Evolutionary conservation across 2,113 vertebrate species (phyloP), one percentile per base, ranked within the genome.

Genomic region (Poeciliopsis prolifica): DNA sequence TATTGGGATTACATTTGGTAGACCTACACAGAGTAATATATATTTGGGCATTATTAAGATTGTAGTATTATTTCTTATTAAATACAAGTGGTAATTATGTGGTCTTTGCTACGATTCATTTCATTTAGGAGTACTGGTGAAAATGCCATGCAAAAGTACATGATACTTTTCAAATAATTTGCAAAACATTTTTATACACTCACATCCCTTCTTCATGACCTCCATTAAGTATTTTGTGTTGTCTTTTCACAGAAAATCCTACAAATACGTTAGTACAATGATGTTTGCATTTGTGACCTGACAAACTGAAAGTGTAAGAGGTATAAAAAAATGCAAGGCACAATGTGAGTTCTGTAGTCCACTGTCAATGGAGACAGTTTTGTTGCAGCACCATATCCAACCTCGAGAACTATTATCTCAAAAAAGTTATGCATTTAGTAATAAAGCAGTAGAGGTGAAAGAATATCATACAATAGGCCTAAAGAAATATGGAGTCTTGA

Each of bases 331-430:
- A 10, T 2, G 17, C 51, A 24, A 58, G 2, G 9, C 51, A 82
- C 81, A 87, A 71, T 70, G 72, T 82, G 70, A 81, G 86, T 74
- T 80, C 83, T 70, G 71, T 86, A 78, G 81, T 87, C 72, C 69
- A 81, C 69, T 65, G 85, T 76, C 86, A 89, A 88, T 62, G 83
- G 79, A 80, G 71, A 85, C 69, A 84, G 75, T 88, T 89, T 86
- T 89, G 83, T 87, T 85, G 77, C 82, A 77, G 84, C 86, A 86
- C 83, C 82, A 78, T 66, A 82, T 87, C 83, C 82, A 88, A 81
- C 70, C 74, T 79, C 66, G 58, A 75, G 77, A 78, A 44, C 86
- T 89, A 88, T 83, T 74, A 79, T 88, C 61, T 73, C 80, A 76
- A 48, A 48, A 48, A 17, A 48, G 44, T 5, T 19, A 1, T 17